phyloP scores from a whole-genome alignment of 2,888 invertebrate genomes.

The Rotaria macrura region DNA sequence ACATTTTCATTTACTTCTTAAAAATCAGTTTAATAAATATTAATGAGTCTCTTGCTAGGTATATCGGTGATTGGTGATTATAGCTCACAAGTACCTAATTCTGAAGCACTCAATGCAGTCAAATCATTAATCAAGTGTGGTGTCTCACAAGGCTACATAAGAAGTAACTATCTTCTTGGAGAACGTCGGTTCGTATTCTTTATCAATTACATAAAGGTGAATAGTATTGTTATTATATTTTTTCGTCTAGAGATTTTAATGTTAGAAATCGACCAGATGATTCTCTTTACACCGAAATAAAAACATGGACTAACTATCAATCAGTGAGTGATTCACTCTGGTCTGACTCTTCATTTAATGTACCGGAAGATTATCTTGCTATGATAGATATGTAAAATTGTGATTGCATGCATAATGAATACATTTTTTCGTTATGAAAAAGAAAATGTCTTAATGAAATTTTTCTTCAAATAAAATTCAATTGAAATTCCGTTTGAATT shows the following conservation, averaged over 20 bases:
- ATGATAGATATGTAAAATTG: background rate
- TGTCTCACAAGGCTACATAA: constrained; percentile 37
- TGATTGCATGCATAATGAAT: no score
- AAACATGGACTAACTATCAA: constrained; percentile 23
- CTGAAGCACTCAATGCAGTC: constrained; percentile 38
- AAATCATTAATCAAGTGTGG: constrained; percentile 40
- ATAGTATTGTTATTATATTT: background rate
- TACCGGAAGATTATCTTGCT: constrained; percentile 5
- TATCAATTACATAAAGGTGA: no score
- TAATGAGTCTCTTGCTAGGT: constrained; percentile 34
- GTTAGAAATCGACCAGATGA: constrained; percentile 24
- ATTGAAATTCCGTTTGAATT: no score
- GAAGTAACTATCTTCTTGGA: constrained; percentile 38
- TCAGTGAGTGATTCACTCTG: background rate
- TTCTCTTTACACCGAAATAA: constrained; percentile 23
- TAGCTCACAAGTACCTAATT: constrained; percentile 38
- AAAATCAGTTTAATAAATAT: background rate
- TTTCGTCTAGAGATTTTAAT: constrained; percentile 11
- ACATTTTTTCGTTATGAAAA: no score
- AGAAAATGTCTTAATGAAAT: no score
- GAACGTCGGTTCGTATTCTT: constrained; percentile 38
- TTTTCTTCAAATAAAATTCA: no score
- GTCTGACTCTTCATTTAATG: background rate
- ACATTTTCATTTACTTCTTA: no score
- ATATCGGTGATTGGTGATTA: constrained; percentile 44